Percentiles rank a stretch among this genome's conserved stretches.
Conservation (phyloP, 2,797 vertebrate genomes). For the Lateolabrax maculatus region DNA sequence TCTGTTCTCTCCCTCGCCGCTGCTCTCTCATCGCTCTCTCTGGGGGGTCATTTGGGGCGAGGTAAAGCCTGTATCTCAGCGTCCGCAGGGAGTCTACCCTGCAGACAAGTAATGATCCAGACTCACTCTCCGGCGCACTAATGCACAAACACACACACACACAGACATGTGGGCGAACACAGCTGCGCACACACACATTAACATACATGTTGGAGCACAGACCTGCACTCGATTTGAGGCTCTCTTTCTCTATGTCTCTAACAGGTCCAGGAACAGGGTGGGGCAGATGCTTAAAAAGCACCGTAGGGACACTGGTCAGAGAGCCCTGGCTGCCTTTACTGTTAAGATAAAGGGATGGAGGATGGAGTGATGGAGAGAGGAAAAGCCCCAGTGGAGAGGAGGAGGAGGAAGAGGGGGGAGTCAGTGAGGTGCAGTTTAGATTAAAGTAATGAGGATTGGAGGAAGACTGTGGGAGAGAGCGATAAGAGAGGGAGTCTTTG, state of each 20-base stretch:
- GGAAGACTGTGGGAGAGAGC: conserved; percentile 18
- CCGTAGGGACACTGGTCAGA: conserved; percentile 34
- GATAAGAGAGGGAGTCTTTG: conserved; percentile 42
- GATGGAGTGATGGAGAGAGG: conserved; percentile 39
- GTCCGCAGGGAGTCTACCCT: conserved; percentile 59
- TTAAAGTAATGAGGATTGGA: conserved; percentile 59
- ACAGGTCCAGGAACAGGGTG: conserved; percentile 65
- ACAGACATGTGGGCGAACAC: background rate
- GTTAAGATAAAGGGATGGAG: conserved; percentile 44
- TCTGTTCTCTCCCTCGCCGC: background rate
- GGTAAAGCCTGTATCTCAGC: conserved; percentile 61
- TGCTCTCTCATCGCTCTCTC: conserved; percentile 63
- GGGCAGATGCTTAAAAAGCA: conserved; percentile 48
- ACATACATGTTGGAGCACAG: conserved; percentile 21
- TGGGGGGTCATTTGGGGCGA: conserved; percentile 66
- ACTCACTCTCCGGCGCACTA: conserved; percentile 36
- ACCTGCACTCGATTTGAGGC: background rate
- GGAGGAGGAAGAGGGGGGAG: conserved; percentile 9
- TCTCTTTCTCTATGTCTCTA: conserved; percentile 15
- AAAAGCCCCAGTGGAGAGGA: conserved; percentile 23
- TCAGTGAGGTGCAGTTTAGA: conserved; percentile 44
- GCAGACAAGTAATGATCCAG: conserved; percentile 74
- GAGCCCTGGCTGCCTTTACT: conserved; percentile 37
- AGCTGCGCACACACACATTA: conserved; percentile 17
- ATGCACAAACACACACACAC: conserved; percentile 28